Percentiles rank a stretch among this genome's conserved stretches.
Evolutionary conservation across 2,888 invertebrate genomes (phyloP).

Genomic region (Vesta saturnalis): DNA sequence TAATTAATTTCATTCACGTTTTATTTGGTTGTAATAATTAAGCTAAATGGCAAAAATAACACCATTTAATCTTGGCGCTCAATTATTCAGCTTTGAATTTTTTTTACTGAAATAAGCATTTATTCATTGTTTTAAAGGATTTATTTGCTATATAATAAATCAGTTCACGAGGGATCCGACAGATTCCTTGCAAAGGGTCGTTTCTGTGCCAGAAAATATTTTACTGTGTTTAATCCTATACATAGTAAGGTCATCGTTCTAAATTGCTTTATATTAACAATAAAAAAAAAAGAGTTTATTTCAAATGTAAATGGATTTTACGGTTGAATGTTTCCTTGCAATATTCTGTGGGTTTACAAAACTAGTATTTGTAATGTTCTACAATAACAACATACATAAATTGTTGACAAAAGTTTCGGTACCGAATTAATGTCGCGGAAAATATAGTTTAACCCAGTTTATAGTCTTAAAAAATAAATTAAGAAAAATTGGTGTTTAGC

Average conservation of each 20-base stretch:
- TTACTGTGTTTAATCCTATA: not conserved
- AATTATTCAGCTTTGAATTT: not conserved
- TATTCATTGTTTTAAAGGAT: not conserved
- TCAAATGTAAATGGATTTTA: not conserved
- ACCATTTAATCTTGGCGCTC: not conserved
- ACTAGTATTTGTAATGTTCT: not conserved
- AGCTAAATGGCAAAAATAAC: too few species aligned
- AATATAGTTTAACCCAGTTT: constrained; percentile 12
- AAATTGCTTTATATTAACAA: constrained; percentile 1
- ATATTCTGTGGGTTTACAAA: not conserved
- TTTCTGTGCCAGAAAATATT: not conserved
- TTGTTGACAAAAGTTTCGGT: not conserved
- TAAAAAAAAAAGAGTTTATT: not conserved
- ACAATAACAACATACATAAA: constrained; percentile 3
- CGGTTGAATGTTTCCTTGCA: not conserved
- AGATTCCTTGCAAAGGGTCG: not conserved
- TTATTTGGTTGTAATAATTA: too few species aligned
- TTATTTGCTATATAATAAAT: not conserved
- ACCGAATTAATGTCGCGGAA: constrained; percentile 7
- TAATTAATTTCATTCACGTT: not conserved
- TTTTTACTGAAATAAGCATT: not conserved
- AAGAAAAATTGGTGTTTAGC: not conserved
- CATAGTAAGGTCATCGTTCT: not conserved
- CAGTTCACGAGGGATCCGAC: not conserved
- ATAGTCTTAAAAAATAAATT: constrained; percentile 7